phyloP scores from a whole-genome alignment of 2,113 vertebrate species.

The Cavia porcellus region DNA sequence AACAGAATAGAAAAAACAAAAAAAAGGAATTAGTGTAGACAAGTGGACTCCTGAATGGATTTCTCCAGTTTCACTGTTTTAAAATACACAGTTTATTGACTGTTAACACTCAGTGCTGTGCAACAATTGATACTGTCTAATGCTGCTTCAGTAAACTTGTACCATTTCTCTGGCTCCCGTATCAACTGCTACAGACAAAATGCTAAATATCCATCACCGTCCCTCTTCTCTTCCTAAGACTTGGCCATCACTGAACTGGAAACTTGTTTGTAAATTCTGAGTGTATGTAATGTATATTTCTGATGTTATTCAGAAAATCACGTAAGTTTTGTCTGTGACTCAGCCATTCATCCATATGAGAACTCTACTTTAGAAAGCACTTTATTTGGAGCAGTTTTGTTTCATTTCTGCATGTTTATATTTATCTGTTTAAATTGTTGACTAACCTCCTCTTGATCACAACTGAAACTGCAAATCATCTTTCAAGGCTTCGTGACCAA shows the following conservation, averaged over 20 bases:
- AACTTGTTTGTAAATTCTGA: not conserved
- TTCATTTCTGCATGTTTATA: not conserved
- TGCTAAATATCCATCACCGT: not conserved
- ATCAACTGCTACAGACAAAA: not conserved
- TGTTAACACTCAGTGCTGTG: not conserved
- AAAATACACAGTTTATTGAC: not conserved
- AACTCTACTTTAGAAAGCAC: not conserved
- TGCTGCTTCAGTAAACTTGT: not conserved
- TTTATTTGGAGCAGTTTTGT: not conserved
- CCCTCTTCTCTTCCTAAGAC: not conserved
- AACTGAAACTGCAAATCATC: not conserved
- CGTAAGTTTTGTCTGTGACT: not conserved
- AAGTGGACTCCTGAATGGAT: too few species aligned
- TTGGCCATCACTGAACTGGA: too few species aligned
- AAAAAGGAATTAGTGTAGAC: too few species aligned
- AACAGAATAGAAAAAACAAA: too few species aligned
- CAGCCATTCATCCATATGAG: not conserved
- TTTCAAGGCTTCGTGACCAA: not conserved
- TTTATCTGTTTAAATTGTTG: not conserved
- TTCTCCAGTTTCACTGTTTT: not conserved
- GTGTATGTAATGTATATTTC: not conserved
- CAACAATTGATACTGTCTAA: not conserved
- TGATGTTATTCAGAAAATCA: not conserved
- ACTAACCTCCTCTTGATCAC: not conserved
- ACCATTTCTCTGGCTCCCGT: not conserved